Percentiles rank a stretch among this genome's conserved stretches.
These are phyloP conservation scores for Machimus atricapillus DNA, from an alignment of 2,888 invertebrate species.

Conservation along the genomic window DNA sequence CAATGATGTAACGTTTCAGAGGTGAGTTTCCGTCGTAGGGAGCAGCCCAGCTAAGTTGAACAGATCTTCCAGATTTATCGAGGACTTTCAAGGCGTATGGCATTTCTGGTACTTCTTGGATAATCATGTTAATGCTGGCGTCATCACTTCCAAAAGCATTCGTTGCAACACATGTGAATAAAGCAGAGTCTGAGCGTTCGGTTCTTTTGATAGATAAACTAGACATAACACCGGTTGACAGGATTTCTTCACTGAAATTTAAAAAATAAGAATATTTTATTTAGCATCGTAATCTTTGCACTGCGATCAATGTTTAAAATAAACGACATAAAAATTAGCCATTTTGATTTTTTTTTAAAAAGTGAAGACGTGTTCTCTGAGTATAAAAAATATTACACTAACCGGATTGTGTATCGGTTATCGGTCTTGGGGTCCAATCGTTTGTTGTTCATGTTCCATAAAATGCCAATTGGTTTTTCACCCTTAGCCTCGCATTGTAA, in stretches of 20 bases:
- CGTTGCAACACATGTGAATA: slow-evolving; percentile 91
- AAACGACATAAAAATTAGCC: no score
- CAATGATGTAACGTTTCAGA: slow-evolving; percentile 87
- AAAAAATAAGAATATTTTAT: slow-evolving; percentile 21
- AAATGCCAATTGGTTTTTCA: slow-evolving; percentile 92
- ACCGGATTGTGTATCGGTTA: slow-evolving; percentile 81
- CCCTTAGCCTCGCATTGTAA: slow-evolving; percentile 92
- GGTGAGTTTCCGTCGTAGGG: slow-evolving; percentile 93
- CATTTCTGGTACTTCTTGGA: slow-evolving; percentile 83
- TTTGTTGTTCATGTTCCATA: slow-evolving; percentile 95
- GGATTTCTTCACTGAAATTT: slow-evolving; percentile 76
- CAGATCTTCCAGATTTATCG: slow-evolving; percentile 89
- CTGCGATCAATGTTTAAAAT: no score
- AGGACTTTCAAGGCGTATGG: slow-evolving; percentile 88
- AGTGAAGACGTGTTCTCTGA: no score
- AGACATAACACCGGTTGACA: slow-evolving; percentile 85
- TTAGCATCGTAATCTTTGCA: background rate
- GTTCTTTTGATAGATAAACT: slow-evolving; percentile 89
- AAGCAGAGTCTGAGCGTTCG: slow-evolving; percentile 85
- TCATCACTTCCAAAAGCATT: slow-evolving; percentile 94
- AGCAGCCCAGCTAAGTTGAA: slow-evolving; percentile 90
- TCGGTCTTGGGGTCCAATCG: slow-evolving; percentile 88
- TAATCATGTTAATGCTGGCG: slow-evolving; percentile 93
- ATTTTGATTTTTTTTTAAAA: no score
- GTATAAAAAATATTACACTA: background rate